phyloP scores from a whole-genome alignment of 2,888 invertebrate species.

The Calameuta filiformis region DNA sequence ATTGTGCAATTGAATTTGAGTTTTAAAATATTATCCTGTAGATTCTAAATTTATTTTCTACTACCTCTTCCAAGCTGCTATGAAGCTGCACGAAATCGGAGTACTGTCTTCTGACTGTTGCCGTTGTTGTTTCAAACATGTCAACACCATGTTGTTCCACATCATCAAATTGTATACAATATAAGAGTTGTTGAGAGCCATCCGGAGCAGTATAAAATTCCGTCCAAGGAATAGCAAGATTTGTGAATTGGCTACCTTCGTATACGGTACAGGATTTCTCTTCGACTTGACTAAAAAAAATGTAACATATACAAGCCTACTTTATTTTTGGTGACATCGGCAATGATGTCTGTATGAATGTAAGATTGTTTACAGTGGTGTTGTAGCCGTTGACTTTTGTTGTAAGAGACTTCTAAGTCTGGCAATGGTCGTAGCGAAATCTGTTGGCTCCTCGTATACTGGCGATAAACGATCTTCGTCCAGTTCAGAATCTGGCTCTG shows the following conservation, averaged over 20 bases:
- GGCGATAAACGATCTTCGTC: constrained; percentile 67
- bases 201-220: constrained; percentile 58
- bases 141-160: constrained; percentile 57
- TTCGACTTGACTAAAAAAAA: constrained; percentile 46
- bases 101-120: constrained; percentile 57
- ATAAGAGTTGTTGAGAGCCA: constrained; percentile 58
- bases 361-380: constrained; percentile 45
- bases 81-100: constrained; percentile 57
- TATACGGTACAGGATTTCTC: constrained; percentile 55
- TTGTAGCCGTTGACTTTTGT: constrained; percentile 66
- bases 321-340: too few relatives aligned
- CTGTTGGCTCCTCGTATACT: constrained; percentile 79
- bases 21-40: background rate
- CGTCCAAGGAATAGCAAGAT: constrained; percentile 57
- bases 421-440: constrained; percentile 79
- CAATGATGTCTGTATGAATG: background rate
- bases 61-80: constrained; percentile 52
- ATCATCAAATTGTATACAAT: constrained; percentile 61
- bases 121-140: constrained; percentile 57
- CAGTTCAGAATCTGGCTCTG: constrained; percentile 50
- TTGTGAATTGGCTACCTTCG: constrained; percentile 55
- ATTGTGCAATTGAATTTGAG: background rate
- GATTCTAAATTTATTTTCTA: background rate
- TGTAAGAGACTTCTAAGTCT: constrained; percentile 75
- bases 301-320: too few relatives aligned